A percentile compares a stretch with the other conserved stretches of the same genome.
Evolutionary conservation across 2,113 vertebrate genomes (phyloP).

Genomic region (Chauna torquata): DNA sequence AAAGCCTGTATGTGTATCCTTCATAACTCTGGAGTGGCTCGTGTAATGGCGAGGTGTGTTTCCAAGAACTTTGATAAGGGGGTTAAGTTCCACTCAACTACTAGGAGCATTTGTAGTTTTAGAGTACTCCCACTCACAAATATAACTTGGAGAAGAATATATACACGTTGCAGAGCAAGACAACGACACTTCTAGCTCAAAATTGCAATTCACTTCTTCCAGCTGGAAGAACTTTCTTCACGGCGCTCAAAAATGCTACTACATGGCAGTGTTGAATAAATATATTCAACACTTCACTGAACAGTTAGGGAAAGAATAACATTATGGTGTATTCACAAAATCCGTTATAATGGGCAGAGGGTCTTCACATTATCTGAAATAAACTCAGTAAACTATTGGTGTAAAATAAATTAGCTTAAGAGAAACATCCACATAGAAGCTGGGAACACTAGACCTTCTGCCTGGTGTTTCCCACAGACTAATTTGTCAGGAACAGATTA

Average conservation of each 20-base stretch:
- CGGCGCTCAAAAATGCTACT: neutral
- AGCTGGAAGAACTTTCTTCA: neutral
- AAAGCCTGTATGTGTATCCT: neutral
- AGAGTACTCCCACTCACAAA: neutral
- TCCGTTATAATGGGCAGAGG: neutral
- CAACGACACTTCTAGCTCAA: neutral
- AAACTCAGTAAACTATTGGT: neutral
- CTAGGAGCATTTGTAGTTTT: neutral
- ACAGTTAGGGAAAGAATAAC: neutral
- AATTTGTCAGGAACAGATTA: neutral
- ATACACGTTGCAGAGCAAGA: neutral
- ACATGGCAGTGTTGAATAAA: fast-evolving
- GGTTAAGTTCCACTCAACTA: neutral
- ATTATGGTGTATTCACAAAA: neutral
- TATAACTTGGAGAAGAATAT: neutral
- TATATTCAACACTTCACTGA: neutral
- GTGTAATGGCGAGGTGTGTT: neutral
- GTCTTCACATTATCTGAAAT: neutral
- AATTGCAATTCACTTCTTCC: neutral
- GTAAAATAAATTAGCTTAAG: neutral
- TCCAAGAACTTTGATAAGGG: neutral
- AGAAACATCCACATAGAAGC: neutral
- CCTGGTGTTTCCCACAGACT: neutral
- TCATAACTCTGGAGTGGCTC: neutral
- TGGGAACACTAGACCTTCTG: neutral